These are phyloP conservation scores for Lottia scabra DNA, from an alignment of 2,888 invertebrate species.

Conservation along the genomic window DNA sequence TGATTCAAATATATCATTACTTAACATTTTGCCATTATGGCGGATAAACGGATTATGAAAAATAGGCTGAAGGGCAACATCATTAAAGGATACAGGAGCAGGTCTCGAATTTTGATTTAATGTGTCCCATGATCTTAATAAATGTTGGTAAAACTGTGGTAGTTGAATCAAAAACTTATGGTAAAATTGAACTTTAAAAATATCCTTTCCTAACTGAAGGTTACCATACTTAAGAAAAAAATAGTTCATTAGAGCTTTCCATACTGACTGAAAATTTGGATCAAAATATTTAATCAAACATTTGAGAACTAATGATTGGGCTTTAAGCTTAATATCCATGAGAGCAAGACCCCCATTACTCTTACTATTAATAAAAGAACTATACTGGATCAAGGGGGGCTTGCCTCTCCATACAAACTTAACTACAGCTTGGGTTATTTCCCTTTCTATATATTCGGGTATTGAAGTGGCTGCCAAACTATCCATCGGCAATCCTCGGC, in stretches of 20 bases:
- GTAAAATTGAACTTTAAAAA: not conserved
- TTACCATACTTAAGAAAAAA: not conserved
- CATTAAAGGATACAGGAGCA: not conserved
- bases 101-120: not conserved
- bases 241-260: not conserved
- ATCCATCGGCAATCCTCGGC: too few species aligned
- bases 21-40: not conserved
- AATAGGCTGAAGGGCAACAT: not conserved
- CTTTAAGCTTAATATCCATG: not conserved
- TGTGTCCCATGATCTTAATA: not conserved
- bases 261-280: not conserved
- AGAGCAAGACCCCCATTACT: not conserved
- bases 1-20: not conserved
- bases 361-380: not conserved
- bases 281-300: not conserved
- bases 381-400: not conserved
- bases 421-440: not conserved
- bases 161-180: not conserved
- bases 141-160: not conserved
- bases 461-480: not conserved
- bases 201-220: not conserved
- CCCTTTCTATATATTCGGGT: not conserved
- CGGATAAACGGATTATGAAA: not conserved
- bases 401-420: not conserved
- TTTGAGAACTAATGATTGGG: not conserved